phyloP scores from a whole-genome alignment of 2,888 invertebrate species.

The Craniophora ligustri region DNA sequence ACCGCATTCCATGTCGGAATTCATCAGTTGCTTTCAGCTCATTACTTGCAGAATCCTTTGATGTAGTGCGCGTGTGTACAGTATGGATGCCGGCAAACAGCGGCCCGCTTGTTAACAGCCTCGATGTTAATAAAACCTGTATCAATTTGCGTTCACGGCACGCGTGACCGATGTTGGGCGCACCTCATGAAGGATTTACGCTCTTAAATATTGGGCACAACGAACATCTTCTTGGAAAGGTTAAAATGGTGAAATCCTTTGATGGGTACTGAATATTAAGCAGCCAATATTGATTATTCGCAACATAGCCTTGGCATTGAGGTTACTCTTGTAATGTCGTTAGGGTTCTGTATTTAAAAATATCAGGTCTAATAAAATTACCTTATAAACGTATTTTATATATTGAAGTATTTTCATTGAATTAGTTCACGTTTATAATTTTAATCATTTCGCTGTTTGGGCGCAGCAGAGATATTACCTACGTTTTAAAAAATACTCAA shows the following conservation, averaged over 20 bases:
- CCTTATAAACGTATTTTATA: conserved; percentile 3
- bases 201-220: conserved; percentile 68
- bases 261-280: conserved; percentile 61
- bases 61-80: conserved; percentile 62
- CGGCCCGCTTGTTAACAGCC: conserved; percentile 71
- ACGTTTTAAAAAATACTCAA: too few species aligned
- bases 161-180: conserved; percentile 69
- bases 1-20: conserved; percentile 45
- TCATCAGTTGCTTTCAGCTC: conserved; percentile 58
- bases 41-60: conserved; percentile 68
- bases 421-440: conserved; percentile 15
- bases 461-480: too few species aligned
- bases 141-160: conserved; percentile 79
- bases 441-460: too few species aligned
- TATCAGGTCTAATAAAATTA: too few species aligned
- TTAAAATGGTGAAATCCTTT: conserved; percentile 64
- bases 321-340: conserved; percentile 1
- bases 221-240: conserved; percentile 74
- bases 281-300: conserved; percentile 39
- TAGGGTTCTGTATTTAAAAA: not conserved
- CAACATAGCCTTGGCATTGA: conserved; percentile 39
- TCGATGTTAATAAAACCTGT: conserved; percentile 69
- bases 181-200: conserved; percentile 67
- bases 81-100: conserved; percentile 65
- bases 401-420: not conserved